Evolutionary conservation across 2,797 vertebrate species (phyloP).

Genomic region (Crenuchus spilurus): DNA sequence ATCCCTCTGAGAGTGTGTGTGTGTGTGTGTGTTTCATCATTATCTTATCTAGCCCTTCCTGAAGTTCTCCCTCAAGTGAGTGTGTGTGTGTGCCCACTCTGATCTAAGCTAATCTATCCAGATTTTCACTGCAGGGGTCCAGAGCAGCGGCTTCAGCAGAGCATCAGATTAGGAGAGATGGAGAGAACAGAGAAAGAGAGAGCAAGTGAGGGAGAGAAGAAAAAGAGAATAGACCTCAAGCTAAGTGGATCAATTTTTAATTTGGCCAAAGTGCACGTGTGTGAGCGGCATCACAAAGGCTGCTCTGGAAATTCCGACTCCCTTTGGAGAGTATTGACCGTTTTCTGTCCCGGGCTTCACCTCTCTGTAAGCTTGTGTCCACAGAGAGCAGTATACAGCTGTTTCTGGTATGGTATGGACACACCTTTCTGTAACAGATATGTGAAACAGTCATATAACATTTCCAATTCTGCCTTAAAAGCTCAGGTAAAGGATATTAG

Average conservation of each 20-base stretch:
- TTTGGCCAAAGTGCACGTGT: slow-evolving; percentile 39
- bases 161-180: slow-evolving; percentile 24
- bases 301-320: background rate
- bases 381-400: background rate
- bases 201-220: background rate
- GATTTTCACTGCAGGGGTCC: slow-evolving; percentile 30
- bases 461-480: too few species aligned
- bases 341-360: slow-evolving; percentile 30
- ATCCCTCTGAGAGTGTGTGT: slow-evolving; percentile 7
- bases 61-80: background rate
- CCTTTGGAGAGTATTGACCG: slow-evolving; percentile 27
- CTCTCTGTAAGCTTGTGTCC: slow-evolving; percentile 16
- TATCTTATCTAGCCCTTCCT: slow-evolving; percentile 26
- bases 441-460: too few species aligned
- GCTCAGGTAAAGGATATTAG: too few species aligned
- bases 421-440: too few species aligned
- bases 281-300: slow-evolving; percentile 13
- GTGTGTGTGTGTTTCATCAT: slow-evolving; percentile 10
- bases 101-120: slow-evolving; percentile 32
- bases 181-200: slow-evolving; percentile 20
- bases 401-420: too few species aligned
- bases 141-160: slow-evolving; percentile 16
- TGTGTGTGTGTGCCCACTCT: slow-evolving; percentile 9
- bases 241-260: slow-evolving; percentile 57
- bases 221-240: slow-evolving; percentile 51